These are phyloP conservation scores for Nibea albiflora DNA, from an alignment of 2,113 vertebrate genomes.

Conservation along the genomic window DNA sequence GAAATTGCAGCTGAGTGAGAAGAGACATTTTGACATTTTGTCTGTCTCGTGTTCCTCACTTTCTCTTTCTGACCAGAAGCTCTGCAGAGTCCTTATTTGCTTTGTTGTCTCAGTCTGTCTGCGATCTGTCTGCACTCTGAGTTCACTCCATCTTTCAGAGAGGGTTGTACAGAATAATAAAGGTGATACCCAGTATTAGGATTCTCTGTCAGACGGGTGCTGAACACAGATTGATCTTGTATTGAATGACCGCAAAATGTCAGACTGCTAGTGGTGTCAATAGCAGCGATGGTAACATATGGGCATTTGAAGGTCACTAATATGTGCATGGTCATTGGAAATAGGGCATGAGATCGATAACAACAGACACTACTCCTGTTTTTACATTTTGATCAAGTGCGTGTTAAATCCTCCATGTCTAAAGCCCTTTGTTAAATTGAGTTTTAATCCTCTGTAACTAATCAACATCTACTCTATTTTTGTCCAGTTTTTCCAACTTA, in stretches of 20 bases:
- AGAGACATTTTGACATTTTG: conserved; percentile 5
- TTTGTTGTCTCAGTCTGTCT: conserved; percentile 8
- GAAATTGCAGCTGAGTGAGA: conserved; percentile 31
- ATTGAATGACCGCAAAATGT: conserved; percentile 48
- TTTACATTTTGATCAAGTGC: conserved; percentile 5
- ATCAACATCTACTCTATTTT: conserved; percentile 4
- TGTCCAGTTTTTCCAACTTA: neutral
- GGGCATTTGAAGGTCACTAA: conserved; percentile 55
- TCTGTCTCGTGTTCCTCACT: neutral
- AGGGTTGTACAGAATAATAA: neutral
- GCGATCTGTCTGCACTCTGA: neutral
- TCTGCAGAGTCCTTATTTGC: conserved; percentile 13
- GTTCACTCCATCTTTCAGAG: neutral
- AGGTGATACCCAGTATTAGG: neutral
- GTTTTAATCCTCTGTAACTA: neutral
- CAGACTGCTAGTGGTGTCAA: conserved; percentile 25
- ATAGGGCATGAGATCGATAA: conserved; percentile 52
- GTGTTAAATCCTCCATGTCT: conserved; percentile 3
- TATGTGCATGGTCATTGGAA: conserved; percentile 29
- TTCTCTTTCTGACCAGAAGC: conserved; percentile 5
- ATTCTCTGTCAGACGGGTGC: conserved; percentile 4
- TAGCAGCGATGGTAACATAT: conserved; percentile 18
- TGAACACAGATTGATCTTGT: conserved; percentile 42
- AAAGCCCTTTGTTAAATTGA: conserved; percentile 11
- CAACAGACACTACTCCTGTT: conserved; percentile 4